Percentiles rank a stretch among this genome's conserved stretches.
Evolutionary conservation across 2,113 vertebrate genomes (phyloP).

Genomic region (Coregonus clupeaformis): DNA sequence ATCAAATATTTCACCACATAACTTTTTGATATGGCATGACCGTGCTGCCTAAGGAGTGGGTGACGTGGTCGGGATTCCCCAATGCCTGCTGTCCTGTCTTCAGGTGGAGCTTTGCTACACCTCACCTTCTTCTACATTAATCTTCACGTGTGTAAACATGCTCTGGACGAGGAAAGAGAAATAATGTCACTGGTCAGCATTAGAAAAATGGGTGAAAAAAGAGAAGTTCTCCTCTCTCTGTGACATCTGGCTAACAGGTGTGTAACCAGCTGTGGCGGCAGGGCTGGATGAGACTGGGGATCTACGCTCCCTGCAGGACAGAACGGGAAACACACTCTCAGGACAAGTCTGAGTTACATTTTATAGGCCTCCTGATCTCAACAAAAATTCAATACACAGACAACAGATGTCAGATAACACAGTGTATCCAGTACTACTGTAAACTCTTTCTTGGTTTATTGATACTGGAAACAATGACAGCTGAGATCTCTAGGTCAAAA

Average conservation of each 20-base stretch:
- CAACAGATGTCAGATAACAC: not conserved
- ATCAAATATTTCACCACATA: constrained; percentile 36
- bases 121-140: constrained; percentile 36
- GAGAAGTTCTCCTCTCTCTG: constrained; percentile 36
- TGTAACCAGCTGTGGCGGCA: constrained; percentile 51
- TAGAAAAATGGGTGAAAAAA: constrained; percentile 37
- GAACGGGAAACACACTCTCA: not conserved
- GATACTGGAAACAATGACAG: too few species aligned
- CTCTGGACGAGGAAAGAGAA: constrained; percentile 24
- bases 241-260: constrained; percentile 79
- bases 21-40: constrained; percentile 30
- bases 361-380: too few species aligned
- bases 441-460: too few species aligned
- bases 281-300: constrained; percentile 31
- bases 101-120: constrained; percentile 51
- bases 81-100: constrained; percentile 39
- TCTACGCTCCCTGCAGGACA: constrained; percentile 66
- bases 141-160: constrained; percentile 38
- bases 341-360: not conserved
- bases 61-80: constrained; percentile 34
- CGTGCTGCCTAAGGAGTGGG: constrained; percentile 7
- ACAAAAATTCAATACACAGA: too few species aligned
- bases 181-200: constrained; percentile 25
- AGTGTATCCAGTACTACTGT: not conserved
- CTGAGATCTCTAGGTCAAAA: too few species aligned